These are phyloP conservation scores for Hippocampus zosterae DNA, from an alignment of 2,113 vertebrate species.

Conservation along the genomic window DNA sequence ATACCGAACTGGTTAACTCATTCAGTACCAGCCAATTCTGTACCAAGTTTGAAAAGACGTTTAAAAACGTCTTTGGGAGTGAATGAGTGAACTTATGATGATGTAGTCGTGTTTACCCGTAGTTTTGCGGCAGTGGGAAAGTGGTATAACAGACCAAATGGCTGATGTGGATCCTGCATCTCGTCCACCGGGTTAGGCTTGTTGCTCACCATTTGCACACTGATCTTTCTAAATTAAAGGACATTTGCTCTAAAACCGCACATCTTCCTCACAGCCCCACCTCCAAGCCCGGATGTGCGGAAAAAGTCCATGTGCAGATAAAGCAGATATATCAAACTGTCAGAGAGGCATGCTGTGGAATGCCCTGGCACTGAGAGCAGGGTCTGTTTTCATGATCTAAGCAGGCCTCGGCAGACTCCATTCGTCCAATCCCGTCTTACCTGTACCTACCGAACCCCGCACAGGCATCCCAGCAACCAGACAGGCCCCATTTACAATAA, in stretches of 20 bases:
- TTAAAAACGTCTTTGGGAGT: too few species aligned
- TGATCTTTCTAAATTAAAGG: conserved; percentile 7
- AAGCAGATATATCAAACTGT: conserved; percentile 68
- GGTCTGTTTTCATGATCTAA: conserved; percentile 48
- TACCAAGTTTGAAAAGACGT: too few species aligned
- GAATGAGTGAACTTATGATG: too few species aligned
- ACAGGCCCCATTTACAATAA: conserved; percentile 14
- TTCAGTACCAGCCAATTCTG: too few species aligned
- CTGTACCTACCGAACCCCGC: conserved; percentile 36
- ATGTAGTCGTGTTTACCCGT: too few species aligned
- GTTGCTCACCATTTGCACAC: background rate
- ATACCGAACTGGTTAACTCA: too few species aligned
- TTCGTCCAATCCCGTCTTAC: conserved; percentile 32
- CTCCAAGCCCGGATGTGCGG: conserved; percentile 47
- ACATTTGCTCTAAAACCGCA: conserved; percentile 17
- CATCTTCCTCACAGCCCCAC: conserved; percentile 23
- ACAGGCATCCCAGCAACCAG: conserved; percentile 22
- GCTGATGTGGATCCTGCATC: background rate
- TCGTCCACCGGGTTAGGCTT: background rate
- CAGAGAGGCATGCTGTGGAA: conserved; percentile 60
- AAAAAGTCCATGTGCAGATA: conserved; percentile 64
- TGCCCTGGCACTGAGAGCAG: conserved; percentile 58
- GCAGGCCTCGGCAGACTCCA: conserved; percentile 21
- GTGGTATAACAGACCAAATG: too few species aligned
- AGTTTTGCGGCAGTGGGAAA: too few species aligned